phyloP scores from a whole-genome alignment of 2,113 vertebrate species.

The Coreoperca whiteheadi region DNA sequence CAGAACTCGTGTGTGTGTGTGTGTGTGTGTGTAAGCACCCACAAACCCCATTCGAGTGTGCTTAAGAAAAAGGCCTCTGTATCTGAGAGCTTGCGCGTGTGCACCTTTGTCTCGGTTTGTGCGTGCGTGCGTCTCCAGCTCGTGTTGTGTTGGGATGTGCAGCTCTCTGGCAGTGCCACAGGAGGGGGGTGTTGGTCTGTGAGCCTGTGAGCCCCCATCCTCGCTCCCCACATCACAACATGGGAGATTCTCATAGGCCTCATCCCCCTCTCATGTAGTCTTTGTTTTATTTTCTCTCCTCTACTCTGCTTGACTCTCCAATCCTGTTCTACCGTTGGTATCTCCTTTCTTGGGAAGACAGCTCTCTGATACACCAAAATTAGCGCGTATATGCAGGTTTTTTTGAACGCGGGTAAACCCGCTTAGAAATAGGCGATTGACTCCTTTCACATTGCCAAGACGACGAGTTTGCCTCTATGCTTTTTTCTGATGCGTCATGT shows the following conservation, averaged over 20 bases:
- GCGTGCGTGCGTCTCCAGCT: neutral
- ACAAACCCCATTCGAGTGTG: conserved; percentile 9
- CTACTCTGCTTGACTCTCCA: neutral
- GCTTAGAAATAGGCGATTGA: no score
- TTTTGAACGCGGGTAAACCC: no score
- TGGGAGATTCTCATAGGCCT: conserved; percentile 45
- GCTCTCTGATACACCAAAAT: neutral
- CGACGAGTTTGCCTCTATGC: no score
- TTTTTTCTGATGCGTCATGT: no score
- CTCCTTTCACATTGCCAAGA: no score
- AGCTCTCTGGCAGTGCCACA: conserved; percentile 80
- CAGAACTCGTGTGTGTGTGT: neutral
- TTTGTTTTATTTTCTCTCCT: neutral
- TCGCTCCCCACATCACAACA: conserved; percentile 51
- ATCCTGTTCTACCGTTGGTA: conserved; percentile 3
- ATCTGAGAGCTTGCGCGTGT: neutral
- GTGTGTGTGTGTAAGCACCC: neutral
- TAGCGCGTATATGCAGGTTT: no score
- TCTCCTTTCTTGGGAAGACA: conserved; percentile 62
- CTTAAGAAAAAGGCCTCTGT: conserved; percentile 4
- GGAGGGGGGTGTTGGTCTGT: conserved; percentile 82
- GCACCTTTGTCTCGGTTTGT: conserved; percentile 10
- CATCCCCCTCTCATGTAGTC: conserved; percentile 19
- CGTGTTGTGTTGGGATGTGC: conserved; percentile 62
- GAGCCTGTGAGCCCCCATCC: conserved; percentile 66